phyloP scores from a whole-genome alignment of 2,888 invertebrate genomes.

The Rhabditophanes sp. region DNA sequence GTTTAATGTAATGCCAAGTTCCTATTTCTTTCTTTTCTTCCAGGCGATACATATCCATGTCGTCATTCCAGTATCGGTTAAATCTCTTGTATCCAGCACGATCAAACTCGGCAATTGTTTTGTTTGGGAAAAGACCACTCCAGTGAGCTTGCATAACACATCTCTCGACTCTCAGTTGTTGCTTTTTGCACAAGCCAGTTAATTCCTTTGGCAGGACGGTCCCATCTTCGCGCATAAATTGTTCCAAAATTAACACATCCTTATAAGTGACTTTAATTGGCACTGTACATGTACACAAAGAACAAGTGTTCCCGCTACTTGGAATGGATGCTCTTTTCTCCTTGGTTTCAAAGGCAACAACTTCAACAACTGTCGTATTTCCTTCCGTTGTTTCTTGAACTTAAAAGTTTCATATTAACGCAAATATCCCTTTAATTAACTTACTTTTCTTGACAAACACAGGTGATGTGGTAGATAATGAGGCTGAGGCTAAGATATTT shows the following conservation, averaged over 20 bases:
- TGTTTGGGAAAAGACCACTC: slow-evolving; percentile 46
- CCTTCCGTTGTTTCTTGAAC: slow-evolving; percentile 13
- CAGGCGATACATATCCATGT: slow-evolving; percentile 34
- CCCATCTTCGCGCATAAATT: slow-evolving; percentile 45
- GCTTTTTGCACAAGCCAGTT: slow-evolving; percentile 37
- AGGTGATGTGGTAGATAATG: slow-evolving; percentile 5
- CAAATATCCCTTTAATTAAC: slow-evolving; percentile 4
- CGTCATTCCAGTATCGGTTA: slow-evolving; percentile 37
- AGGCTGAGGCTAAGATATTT: too few relatives aligned
- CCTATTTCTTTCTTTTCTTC: slow-evolving; percentile 26
- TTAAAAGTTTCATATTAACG: slow-evolving; percentile 8
- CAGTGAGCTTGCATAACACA: slow-evolving; percentile 43
- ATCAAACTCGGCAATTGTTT: slow-evolving; percentile 31
- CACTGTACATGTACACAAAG: slow-evolving; percentile 31
- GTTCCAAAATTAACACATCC: slow-evolving; percentile 45
- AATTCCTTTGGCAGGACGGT: slow-evolving; percentile 41
- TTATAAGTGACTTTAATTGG: slow-evolving; percentile 31
- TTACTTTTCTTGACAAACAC: slow-evolving; percentile 10
- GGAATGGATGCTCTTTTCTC: slow-evolving; percentile 4
- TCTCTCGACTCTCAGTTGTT: slow-evolving; percentile 34
- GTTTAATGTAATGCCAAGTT: slow-evolving; percentile 39
- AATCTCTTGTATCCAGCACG: slow-evolving; percentile 39
- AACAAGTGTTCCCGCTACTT: slow-evolving; percentile 12
- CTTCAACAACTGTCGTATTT: slow-evolving; percentile 9
- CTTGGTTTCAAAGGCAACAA: slow-evolving; percentile 7